phyloP scores from a whole-genome alignment of 2,113 vertebrate species.

The Probosciger aterrimus region DNA sequence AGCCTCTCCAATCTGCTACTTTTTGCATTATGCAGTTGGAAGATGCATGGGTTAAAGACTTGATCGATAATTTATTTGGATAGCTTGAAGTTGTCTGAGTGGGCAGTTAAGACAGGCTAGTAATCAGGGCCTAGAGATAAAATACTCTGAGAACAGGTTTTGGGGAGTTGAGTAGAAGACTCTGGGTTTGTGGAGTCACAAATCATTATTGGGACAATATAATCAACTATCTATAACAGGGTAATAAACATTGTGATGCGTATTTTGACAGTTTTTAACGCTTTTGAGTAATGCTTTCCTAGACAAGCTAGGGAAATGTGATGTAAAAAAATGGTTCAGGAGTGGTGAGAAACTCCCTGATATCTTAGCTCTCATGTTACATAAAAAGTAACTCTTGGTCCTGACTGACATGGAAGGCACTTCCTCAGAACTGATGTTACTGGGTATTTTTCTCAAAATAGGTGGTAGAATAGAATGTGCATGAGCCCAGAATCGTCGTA shows the following conservation, averaged over 20 bases:
- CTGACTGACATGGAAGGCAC: not conserved
- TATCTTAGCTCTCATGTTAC: not conserved
- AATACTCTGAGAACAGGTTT: not conserved
- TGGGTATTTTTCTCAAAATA: not conserved
- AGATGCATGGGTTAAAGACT: not conserved
- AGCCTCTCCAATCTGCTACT: not conserved
- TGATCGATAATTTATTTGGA: not conserved
- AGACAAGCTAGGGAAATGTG: not conserved
- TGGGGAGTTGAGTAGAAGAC: not conserved
- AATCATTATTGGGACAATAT: not conserved
- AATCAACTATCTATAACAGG: not conserved
- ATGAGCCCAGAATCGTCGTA: not conserved
- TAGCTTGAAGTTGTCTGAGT: not conserved
- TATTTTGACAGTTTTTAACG: not conserved
- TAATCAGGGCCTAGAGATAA: not conserved
- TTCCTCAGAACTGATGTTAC: not conserved
- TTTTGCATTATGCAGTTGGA: not conserved
- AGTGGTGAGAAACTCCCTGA: not conserved
- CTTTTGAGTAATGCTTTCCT: not conserved
- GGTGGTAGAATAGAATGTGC: not conserved
- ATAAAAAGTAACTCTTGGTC: not conserved
- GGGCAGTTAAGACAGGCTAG: not conserved
- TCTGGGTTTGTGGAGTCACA: not conserved
- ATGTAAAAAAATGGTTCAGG: not conserved
- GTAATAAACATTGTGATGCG: not conserved